A percentile compares a stretch with the other conserved stretches of the same genome.
These are phyloP conservation scores for Rhineura floridana DNA, from an alignment of 2,113 vertebrate genomes.

Conservation along the genomic window DNA sequence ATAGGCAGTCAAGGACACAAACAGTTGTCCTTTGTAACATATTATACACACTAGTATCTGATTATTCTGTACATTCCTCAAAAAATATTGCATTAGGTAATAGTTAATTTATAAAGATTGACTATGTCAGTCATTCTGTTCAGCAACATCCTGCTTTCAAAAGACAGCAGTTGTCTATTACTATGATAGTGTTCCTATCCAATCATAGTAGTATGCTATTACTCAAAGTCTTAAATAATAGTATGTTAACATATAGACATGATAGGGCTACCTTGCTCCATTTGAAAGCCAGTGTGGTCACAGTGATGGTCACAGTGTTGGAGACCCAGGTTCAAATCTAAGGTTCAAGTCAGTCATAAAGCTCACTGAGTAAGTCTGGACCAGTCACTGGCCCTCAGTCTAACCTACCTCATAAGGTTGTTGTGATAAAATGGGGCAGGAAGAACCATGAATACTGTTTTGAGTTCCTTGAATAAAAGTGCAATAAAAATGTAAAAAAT, in stretches of 20 bases:
- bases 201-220: not conserved
- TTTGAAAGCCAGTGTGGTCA: not conserved
- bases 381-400: too few relatives aligned
- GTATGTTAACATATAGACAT: not conserved
- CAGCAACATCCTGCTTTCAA: not conserved
- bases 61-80: not conserved
- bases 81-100: not conserved
- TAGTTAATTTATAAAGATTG: not conserved
- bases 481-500: too few relatives aligned
- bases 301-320: not conserved
- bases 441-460: not conserved
- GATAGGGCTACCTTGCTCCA: not conserved
- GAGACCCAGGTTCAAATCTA: not conserved
- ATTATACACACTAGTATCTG: not conserved
- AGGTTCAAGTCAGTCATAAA: not conserved
- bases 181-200: not conserved
- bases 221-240: not conserved
- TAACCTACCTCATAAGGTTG: not conserved
- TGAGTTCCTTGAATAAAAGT: too few relatives aligned
- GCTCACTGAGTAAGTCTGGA: not conserved
- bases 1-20: slow-evolving; percentile 27
- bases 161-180: not conserved
- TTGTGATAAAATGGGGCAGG: too few relatives aligned
- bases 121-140: not conserved
- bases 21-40: not conserved